Percentiles rank a stretch among this genome's conserved stretches.
Evolutionary conservation across 2,113 vertebrate genomes (phyloP).

Genomic region (Macquaria ambigua): DNA sequence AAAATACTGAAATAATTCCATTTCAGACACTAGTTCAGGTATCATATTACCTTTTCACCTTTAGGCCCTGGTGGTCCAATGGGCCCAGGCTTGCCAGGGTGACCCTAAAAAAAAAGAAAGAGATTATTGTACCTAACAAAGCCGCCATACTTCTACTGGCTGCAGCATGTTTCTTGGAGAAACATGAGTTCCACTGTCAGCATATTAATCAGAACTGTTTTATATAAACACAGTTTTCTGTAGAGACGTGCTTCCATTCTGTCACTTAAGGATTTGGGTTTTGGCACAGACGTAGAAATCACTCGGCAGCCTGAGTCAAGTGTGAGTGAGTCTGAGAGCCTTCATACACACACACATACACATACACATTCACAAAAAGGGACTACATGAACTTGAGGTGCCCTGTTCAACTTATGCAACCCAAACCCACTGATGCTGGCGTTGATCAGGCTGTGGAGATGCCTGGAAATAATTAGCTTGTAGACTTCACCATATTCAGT

Average conservation of each 20-base stretch:
- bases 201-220: slow-evolving; percentile 47
- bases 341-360: background rate
- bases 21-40: slow-evolving; percentile 10
- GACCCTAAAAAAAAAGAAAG: slow-evolving; percentile 86
- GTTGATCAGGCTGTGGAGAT: background rate
- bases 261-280: slow-evolving; percentile 42
- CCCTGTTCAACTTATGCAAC: slow-evolving; percentile 43
- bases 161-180: slow-evolving; percentile 41
- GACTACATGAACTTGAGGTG: slow-evolving; percentile 39
- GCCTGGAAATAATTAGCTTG: slow-evolving; percentile 4
- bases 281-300: slow-evolving; percentile 54
- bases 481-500: background rate
- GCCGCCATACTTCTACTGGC: slow-evolving; percentile 12
- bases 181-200: slow-evolving; percentile 36
- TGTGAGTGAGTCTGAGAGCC: slow-evolving; percentile 14
- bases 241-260: slow-evolving; percentile 7
- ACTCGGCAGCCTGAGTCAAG: slow-evolving; percentile 45
- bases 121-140: slow-evolving; percentile 7
- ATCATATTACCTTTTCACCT: slow-evolving; percentile 94
- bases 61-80: slow-evolving; percentile 91
- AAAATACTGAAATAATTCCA: background rate
- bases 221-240: slow-evolving; percentile 43
- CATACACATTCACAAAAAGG: background rate
- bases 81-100: slow-evolving; percentile 88
- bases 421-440: slow-evolving; percentile 12